These are phyloP conservation scores for Jaculus jaculus DNA, from an alignment of 2,113 vertebrate genomes.

Conservation along the genomic window DNA sequence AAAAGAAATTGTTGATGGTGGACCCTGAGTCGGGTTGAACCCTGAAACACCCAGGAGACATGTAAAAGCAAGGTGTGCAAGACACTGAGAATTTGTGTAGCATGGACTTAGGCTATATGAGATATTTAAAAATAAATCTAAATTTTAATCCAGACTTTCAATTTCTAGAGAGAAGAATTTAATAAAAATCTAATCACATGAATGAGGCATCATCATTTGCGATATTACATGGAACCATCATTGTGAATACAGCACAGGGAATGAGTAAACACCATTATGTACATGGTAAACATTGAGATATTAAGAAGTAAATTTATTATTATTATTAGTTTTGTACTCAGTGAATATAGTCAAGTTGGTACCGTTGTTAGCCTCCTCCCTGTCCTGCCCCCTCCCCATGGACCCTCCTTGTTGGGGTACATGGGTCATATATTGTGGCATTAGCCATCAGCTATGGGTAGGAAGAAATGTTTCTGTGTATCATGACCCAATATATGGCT, in stretches of 20 bases:
- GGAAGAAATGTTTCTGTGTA: too few species aligned
- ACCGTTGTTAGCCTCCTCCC: too few species aligned
- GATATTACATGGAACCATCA: background rate
- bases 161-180: background rate
- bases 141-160: background rate
- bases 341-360: too few species aligned
- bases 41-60: background rate
- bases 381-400: too few species aligned
- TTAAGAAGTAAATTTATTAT: background rate
- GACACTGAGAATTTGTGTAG: too few species aligned
- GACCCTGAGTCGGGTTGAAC: background rate
- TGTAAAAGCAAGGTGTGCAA: fast-evolving
- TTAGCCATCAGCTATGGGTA: too few species aligned
- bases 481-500: too few species aligned
- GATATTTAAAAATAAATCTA: background rate
- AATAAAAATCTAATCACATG: background rate
- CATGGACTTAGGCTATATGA: background rate
- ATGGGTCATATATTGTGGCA: too few species aligned
- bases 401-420: too few species aligned
- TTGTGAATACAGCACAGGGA: background rate
- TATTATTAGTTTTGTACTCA: too few species aligned
- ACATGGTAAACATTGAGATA: too few species aligned
- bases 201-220: background rate
- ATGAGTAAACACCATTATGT: background rate
- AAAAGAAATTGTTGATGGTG: background rate